These are phyloP conservation scores for Baronia brevicornis DNA, from an alignment of 2,888 invertebrate species.

Conservation along the genomic window DNA sequence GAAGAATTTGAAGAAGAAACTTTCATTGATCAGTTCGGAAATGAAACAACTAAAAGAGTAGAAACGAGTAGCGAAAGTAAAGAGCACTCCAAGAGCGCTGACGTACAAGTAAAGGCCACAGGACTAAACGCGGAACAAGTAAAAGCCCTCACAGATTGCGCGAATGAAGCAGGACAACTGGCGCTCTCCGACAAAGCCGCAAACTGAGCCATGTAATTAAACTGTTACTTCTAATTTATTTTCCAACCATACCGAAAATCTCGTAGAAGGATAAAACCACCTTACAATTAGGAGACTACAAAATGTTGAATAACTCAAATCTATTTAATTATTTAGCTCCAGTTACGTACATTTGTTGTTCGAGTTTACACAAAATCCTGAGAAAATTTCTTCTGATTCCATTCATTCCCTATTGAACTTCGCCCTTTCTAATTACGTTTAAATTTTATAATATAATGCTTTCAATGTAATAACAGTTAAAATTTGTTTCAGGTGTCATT, in stretches of 20 bases:
- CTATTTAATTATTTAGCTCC: constrained; percentile 17
- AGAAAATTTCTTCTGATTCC: not conserved
- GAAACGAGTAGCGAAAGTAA: constrained; percentile 70
- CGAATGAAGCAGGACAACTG: constrained; percentile 65
- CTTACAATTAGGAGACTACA: constrained; percentile 18
- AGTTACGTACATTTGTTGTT: constrained; percentile 13
- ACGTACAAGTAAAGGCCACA: constrained; percentile 65
- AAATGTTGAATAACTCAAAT: constrained; percentile 33
- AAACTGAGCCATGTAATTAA: constrained; percentile 58
- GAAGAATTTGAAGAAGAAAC: constrained; percentile 71
- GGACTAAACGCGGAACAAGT: constrained; percentile 65
- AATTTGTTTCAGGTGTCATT: constrained; percentile 67
- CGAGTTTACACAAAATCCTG: constrained; percentile 14
- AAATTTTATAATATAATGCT: constrained; percentile 1
- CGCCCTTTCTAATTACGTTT: not conserved
- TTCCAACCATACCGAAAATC: not conserved
- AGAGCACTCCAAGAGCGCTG: constrained; percentile 66
- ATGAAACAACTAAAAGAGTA: constrained; percentile 59
- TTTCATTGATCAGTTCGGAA: constrained; percentile 60
- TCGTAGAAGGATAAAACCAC: not conserved
- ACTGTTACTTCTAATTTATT: constrained; percentile 21
- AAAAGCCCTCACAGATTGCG: constrained; percentile 67
- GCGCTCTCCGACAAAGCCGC: constrained; percentile 66
- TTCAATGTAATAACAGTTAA: constrained; percentile 16
- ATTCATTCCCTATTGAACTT: not conserved